Evolutionary conservation across 2,797 vertebrate species (phyloP).

Genomic region (Mus spretus): DNA sequence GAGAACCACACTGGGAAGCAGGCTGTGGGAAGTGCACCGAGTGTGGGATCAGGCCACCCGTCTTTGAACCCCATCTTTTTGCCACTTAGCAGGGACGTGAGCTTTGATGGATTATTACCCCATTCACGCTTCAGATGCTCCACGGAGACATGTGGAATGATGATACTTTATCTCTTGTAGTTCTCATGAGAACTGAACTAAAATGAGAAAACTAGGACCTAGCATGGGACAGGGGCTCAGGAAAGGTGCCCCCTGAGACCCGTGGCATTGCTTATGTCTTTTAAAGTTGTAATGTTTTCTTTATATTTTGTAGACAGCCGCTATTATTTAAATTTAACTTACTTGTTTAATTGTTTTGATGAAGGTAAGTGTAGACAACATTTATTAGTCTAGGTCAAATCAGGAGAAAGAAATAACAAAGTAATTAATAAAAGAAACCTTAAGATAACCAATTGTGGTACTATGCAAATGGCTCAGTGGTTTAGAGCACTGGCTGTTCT

Average conservation of each 20-base stretch:
- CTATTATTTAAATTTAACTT: neutral
- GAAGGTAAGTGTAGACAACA: neutral
- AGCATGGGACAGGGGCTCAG: neutral
- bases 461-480: neutral
- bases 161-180: neutral
- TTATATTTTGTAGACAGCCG: neutral
- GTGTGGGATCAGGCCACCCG: neutral
- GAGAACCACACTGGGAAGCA: neutral
- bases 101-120: neutral
- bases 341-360: slow-evolving; percentile 18
- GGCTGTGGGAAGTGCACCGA: neutral
- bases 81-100: neutral
- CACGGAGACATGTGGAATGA: neutral
- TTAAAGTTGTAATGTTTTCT: slow-evolving; percentile 15
- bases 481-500: neutral
- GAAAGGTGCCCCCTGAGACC: neutral
- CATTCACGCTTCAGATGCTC: neutral
- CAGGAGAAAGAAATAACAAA: neutral
- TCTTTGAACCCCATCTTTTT: neutral
- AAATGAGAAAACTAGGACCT: neutral
- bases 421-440: neutral
- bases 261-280: neutral
- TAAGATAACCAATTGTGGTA: neutral
- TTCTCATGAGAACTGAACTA: neutral
- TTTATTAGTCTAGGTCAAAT: neutral